Evolutionary conservation across 92 coral and sea anemone genomes (phyloP).

Genomic region (Actinostola sp.): DNA sequence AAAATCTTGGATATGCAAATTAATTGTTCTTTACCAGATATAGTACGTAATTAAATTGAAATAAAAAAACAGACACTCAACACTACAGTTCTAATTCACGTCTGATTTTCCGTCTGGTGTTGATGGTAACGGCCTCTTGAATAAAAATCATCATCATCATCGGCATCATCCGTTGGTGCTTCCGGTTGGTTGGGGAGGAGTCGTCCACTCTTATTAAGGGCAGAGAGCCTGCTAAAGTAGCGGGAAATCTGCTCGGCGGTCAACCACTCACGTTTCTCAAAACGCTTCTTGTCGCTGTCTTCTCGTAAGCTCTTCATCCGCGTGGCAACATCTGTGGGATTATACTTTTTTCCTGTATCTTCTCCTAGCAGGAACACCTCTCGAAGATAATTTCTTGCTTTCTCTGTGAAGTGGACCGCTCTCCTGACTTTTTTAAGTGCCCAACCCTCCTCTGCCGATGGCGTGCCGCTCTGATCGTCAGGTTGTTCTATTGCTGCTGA

Average conservation of each 20-base stretch:
- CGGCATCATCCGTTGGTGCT: not conserved
- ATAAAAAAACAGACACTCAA: too few species aligned
- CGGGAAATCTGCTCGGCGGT: constrained; percentile 8
- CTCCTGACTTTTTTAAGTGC: constrained; percentile 1
- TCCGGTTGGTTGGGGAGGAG: not conserved
- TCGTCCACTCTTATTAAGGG: constrained; percentile 20
- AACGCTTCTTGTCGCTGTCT: not conserved
- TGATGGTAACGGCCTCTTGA: not conserved
- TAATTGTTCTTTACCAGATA: too few species aligned
- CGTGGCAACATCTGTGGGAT: not conserved
- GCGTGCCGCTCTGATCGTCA: not conserved
- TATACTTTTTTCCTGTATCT: not conserved
- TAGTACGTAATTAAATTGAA: too few species aligned
- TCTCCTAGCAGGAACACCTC: constrained; percentile 5
- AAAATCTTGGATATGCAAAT: not conserved
- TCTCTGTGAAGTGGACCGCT: not conserved
- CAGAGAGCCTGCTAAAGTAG: constrained; percentile 13
- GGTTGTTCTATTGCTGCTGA: not conserved
- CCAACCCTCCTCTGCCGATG: not conserved
- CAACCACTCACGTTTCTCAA: constrained; percentile 3
- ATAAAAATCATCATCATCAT: constrained; percentile 3
- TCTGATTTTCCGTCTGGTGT: not conserved
- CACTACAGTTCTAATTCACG: too few species aligned
- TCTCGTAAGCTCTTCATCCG: not conserved
- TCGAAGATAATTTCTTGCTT: not conserved